Base-by-base conservation (phyloP, 2,797 vertebrate genomes). In the Hafferia zeledoni region DNA sequence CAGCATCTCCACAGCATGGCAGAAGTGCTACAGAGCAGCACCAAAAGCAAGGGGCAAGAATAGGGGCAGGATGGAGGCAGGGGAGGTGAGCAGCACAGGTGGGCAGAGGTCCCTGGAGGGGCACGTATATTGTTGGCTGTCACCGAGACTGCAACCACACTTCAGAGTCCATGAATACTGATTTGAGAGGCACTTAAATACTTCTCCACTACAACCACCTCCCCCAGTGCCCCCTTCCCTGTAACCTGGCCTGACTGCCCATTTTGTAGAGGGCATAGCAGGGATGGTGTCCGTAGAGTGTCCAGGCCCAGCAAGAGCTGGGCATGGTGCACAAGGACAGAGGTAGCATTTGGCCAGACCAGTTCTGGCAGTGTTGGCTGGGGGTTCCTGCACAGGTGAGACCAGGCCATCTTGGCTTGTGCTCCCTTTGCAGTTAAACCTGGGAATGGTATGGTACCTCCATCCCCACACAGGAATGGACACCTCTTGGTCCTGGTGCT, bases 131-230 rank as follows among this genome's bases (percentile, higher is more conserved):
- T 65, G 20, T 20, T 43, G 47, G 63, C 41, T 63, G 55, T 49
- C 53, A 31, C n/a, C 0, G 0, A 76, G 63, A 44, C 37, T 50
- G 41, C 57, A 76, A 41, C 41, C 14, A 15, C 0, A 1, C 11
- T 61, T 52, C 17, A 47, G 56, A 64, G 41, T 22, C 20, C 24
- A 13, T 5, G 1, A 57, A 28, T 18, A 18, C 17, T 31, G 15
- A 19, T 57, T 35, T 41, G 47, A 87, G 61, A 78, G 28, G 31
- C 18, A 30, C 23, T 60, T 24, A 13, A 47, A 31, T 50, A 30
- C 10, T 83, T 52, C 27, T n/a, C 8, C n/a, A 56, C 12, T 37
- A 20, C 37, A 63, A 6, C 39, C 18, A 56, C n/a, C 9, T 50
- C 52, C 25, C 6, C 18, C 18, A 4, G 17, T 43, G 24, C 39